Evolutionary conservation across 2,797 vertebrate genomes (phyloP).

Genomic region (Brotogeris chrysoptera): DNA sequence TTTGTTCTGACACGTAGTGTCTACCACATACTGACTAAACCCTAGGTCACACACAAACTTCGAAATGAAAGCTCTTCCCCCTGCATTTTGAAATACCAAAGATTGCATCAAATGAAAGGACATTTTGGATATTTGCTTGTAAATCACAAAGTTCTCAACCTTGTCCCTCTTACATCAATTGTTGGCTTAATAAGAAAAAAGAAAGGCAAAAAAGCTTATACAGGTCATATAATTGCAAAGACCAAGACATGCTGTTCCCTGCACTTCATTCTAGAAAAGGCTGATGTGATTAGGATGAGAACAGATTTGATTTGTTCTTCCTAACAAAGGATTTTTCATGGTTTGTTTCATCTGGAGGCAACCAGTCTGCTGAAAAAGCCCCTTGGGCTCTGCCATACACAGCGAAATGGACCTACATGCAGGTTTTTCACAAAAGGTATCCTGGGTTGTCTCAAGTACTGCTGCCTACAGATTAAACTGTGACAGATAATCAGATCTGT

Average conservation of each 20-base stretch:
- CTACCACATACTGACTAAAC: neutral
- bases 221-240: neutral
- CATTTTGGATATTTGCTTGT: neutral
- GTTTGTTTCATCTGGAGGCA: neutral
- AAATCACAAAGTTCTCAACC: neutral
- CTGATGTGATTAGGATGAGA: neutral
- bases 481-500: neutral
- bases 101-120: neutral
- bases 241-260: neutral
- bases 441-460: neutral
- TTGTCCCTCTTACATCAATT: neutral
- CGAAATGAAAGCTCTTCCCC: neutral
- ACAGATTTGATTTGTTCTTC: neutral
- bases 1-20: neutral
- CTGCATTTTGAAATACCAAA: neutral
- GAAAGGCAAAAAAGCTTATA: neutral
- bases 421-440: neutral
- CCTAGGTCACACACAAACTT: neutral
- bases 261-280: neutral
- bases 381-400: neutral
- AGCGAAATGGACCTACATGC: fast-evolving
- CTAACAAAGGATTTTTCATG: neutral
- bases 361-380: neutral
- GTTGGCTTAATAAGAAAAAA: neutral
- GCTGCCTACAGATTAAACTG: neutral